Percentiles rank a stretch among this genome's conserved stretches.
phyloP scores from a whole-genome alignment of 2,797 vertebrate genomes.

The Lepus oiostolus region DNA sequence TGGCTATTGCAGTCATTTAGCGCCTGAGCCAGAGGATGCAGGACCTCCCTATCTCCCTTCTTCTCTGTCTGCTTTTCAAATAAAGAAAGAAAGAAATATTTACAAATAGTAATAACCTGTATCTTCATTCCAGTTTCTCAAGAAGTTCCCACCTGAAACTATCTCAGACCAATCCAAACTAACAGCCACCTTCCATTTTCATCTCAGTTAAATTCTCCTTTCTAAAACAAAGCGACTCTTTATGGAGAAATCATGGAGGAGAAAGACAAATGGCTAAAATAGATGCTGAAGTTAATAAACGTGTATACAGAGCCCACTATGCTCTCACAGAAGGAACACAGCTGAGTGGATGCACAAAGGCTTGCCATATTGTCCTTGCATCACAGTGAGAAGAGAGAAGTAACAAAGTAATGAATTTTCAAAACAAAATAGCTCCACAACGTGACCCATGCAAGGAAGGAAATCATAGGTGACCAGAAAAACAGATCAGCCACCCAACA shows the following conservation, averaged over 20 bases:
- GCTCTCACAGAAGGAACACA: background rate
- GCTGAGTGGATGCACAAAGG: background rate
- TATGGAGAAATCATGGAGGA: background rate
- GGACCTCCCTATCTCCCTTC: too few species aligned
- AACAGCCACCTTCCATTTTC: background rate
- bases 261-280: background rate
- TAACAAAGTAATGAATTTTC: background rate
- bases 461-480: background rate
- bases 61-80: too few species aligned
- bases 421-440: background rate
- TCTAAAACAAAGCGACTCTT: slow-evolving; percentile 5
- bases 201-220: background rate
- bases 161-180: background rate
- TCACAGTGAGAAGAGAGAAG: background rate
- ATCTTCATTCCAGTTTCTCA: background rate
- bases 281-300: background rate
- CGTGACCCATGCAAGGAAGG: background rate
- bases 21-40: too few species aligned
- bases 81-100: too few species aligned
- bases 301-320: fast-evolving
- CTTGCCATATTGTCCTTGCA: fast-evolving
- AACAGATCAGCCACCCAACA: background rate
- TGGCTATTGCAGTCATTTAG: too few species aligned
- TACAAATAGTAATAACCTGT: too few species aligned
- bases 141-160: background rate